Percentiles rank a stretch among this genome's conserved stretches.
Conservation (phyloP, 2,888 invertebrate genomes). For the Drosophila fulvimacula region DNA sequence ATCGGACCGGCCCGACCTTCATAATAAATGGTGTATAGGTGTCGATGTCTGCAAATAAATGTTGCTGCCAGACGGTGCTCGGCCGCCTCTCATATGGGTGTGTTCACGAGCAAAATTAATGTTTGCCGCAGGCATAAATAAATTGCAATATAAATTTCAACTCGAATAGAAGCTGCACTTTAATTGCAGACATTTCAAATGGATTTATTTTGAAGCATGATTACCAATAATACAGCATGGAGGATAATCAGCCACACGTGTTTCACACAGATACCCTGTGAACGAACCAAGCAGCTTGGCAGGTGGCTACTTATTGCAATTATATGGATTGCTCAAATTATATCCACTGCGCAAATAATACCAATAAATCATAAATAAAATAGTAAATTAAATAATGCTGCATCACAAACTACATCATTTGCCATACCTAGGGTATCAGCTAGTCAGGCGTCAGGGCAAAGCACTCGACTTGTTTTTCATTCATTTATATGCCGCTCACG, state of each 20-base stretch:
- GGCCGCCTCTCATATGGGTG: background rate
- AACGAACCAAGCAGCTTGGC: too few relatives aligned
- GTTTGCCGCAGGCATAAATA: conserved; percentile 39
- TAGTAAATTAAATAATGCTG: too few relatives aligned
- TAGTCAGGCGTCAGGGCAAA: background rate
- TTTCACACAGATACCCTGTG: conserved; percentile 16
- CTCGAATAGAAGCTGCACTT: conserved; percentile 28
- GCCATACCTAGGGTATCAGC: conserved; percentile 12
- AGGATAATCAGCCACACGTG: conserved; percentile 25
- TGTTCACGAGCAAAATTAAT: conserved; percentile 33
- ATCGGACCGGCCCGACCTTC: conserved; percentile 20
- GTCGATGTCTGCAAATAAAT: conserved; percentile 43
- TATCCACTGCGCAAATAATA: background rate
- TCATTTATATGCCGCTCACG: conserved; percentile 50
- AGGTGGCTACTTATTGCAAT: background rate
- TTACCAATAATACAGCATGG: conserved; percentile 29
- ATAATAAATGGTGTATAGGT: conserved; percentile 60
- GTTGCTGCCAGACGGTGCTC: conserved; percentile 23
- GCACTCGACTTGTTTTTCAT: conserved; percentile 14
- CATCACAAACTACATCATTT: too few relatives aligned
- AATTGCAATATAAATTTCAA: conserved; percentile 56
- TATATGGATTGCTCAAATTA: background rate
- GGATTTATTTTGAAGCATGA: conserved; percentile 28
- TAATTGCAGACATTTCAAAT: conserved; percentile 40
- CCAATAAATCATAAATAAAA: too few relatives aligned